Percentiles rank a stretch among this genome's conserved stretches.
These are phyloP conservation scores for Harpagoxenus sublaevis DNA, from an alignment of 2,888 invertebrate genomes.

Conservation along the genomic window DNA sequence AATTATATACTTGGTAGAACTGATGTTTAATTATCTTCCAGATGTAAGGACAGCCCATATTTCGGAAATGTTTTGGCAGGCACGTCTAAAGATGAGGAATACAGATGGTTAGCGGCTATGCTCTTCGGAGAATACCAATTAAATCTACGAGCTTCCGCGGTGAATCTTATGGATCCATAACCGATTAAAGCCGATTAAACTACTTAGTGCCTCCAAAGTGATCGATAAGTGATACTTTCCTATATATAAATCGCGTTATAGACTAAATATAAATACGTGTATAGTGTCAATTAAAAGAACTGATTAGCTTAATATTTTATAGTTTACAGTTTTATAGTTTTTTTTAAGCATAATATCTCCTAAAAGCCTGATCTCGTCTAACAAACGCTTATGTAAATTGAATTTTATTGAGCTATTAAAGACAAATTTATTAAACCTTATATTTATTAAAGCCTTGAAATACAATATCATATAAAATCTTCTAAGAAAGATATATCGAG, in stretches of 20 bases:
- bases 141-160: constrained; percentile 80
- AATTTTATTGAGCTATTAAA: no score
- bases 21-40: constrained; percentile 79
- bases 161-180: constrained; percentile 83
- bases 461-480: constrained; percentile 10
- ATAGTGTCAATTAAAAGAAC: constrained; percentile 10
- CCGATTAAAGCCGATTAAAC: constrained; percentile 15
- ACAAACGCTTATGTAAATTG: neutral
- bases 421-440: neutral
- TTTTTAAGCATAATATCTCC: constrained; percentile 4
- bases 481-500: neutral
- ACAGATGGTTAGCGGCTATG: constrained; percentile 94
- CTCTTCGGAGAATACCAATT: constrained; percentile 90
- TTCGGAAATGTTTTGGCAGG: constrained; percentile 94
- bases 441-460: constrained; percentile 2
- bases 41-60: constrained; percentile 92
- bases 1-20: neutral
- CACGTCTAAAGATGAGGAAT: constrained; percentile 91
- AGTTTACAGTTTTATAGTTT: neutral
- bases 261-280: constrained; percentile 3
- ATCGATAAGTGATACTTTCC: constrained; percentile 37
- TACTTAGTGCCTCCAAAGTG: constrained; percentile 31
- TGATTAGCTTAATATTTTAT: constrained; percentile 23
- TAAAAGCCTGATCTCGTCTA: constrained; percentile 23
- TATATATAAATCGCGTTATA: neutral